phyloP scores from a whole-genome alignment of 2,113 vertebrate species.

The Dicerorhinus sumatrensis region DNA sequence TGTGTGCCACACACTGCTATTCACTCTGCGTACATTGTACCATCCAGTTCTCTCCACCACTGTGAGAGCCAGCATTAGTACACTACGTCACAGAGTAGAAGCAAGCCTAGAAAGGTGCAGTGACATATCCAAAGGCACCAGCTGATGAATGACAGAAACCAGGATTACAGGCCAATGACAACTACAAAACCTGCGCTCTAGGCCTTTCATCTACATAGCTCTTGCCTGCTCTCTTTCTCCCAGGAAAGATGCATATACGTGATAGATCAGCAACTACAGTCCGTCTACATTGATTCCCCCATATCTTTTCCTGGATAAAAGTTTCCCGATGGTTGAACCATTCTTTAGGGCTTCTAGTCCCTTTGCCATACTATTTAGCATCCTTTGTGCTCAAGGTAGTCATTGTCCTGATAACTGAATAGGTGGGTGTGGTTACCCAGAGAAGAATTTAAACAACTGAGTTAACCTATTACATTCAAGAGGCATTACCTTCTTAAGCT shows the following conservation, averaged over 20 bases:
- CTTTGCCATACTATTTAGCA: not conserved
- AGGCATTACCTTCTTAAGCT: not conserved
- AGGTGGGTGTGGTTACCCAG: not conserved
- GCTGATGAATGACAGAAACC: not conserved
- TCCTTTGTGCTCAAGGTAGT: not conserved
- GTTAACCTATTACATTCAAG: not conserved
- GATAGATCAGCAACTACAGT: not conserved
- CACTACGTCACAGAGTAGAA: not conserved
- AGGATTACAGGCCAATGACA: not conserved
- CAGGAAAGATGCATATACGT: not conserved
- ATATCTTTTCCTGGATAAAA: not conserved
- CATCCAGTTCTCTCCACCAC: not conserved
- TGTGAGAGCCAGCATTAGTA: not conserved
- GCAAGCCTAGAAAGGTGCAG: not conserved
- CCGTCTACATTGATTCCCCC: not conserved
- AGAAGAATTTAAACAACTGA: not conserved
- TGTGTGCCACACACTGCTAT: not conserved
- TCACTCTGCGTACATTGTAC: not conserved
- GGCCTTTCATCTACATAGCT: fast-evolving
- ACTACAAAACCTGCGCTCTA: not conserved
- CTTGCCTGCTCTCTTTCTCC: not conserved
- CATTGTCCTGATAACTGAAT: not conserved
- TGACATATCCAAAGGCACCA: not conserved
- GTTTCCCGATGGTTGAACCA: not conserved
- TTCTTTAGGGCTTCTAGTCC: not conserved